Percentiles rank a stretch among this genome's conserved stretches.
Conservation (phyloP, 92 coral and sea anemone species). For the Palythoa grandis region DNA sequence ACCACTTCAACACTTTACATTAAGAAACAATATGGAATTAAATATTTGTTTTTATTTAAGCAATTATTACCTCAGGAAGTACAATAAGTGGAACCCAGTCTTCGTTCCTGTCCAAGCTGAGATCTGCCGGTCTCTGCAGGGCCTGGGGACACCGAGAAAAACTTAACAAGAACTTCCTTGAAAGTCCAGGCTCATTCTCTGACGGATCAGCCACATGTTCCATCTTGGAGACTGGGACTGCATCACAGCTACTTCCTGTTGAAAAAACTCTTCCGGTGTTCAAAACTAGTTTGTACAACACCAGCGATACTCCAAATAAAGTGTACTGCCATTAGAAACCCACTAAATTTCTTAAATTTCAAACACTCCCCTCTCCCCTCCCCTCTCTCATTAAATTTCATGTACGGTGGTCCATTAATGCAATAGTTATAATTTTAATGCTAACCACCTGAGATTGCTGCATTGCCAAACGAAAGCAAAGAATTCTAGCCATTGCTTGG, state of each 20-base stretch:
- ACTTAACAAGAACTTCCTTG: slow-evolving; percentile 53
- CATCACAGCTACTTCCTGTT: slow-evolving; percentile 26
- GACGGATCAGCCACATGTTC: neutral
- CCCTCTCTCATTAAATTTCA: too few species aligned
- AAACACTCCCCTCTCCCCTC: too few species aligned
- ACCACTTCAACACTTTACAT: neutral
- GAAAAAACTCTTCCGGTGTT: neutral
- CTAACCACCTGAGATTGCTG: too few species aligned
- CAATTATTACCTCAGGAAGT: slow-evolving; percentile 35
- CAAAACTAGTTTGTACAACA: neutral
- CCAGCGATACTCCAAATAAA: too few species aligned
- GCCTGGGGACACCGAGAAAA: slow-evolving; percentile 62
- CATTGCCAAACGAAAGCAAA: too few species aligned
- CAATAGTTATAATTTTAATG: too few species aligned
- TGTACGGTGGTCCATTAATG: too few species aligned
- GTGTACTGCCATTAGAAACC: too few species aligned
- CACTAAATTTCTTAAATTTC: too few species aligned
- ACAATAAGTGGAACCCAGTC: slow-evolving; percentile 64
- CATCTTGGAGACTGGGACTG: slow-evolving; percentile 12
- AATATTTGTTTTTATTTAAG: neutral
- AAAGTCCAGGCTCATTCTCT: slow-evolving; percentile 18
- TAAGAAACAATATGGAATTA: too few species aligned
- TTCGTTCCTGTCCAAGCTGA: slow-evolving; percentile 61
- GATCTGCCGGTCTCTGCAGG: slow-evolving; percentile 56
- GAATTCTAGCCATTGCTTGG: too few species aligned